Evolutionary conservation across 2,888 invertebrate genomes (phyloP), one percentile per base, ranked within the genome.

Genomic region (Erebia epiphron): DNA sequence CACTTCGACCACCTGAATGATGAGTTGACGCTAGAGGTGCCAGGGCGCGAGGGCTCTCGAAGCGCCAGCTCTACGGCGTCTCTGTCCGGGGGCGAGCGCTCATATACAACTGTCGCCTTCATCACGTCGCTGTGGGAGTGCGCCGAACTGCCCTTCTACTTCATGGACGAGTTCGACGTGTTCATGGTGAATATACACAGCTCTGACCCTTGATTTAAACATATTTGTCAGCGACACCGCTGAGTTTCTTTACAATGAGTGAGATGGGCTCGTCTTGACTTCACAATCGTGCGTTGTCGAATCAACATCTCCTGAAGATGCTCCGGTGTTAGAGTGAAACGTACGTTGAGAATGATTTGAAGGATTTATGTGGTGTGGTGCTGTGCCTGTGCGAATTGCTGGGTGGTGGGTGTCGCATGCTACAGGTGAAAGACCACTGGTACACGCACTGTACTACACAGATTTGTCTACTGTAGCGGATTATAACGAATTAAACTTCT

Each of bases 121-220:
- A 95, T 99, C 76, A 95, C 99, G 89, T 95, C 99, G 46, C 94
- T 99, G 49, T 99, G 99, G 99, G 96, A 97, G 72, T 96, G 97
- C 76, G 97, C 98, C 82, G 96, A 97, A 82, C 95, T 98, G 81
- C 99, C 99, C 0, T 99, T 99, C 90, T 97, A 97, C 94, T 96
- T 98, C 87, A 94, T 99, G 78, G 99, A 99, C 87, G 99, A 99
- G 94, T 99, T 98, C 85, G 99, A 99, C 83, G 98, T 99, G 0
- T 99, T 98, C 84, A 98, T 99, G 97, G 98, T 97, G 83, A 75
- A 18, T 54, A 35, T 4, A 8, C 35, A 1, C 10, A 7, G 10
- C 67, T 86, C 87, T 0, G 73, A 84, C 61, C 76, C 14, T n/a
- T 50, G 14, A 50, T 14, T n/a, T 14, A 50, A 50, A 50, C 14